Conservation (phyloP, 35 echinoderm and acorn worm genomes). For the Lytechinus pictus region DNA sequence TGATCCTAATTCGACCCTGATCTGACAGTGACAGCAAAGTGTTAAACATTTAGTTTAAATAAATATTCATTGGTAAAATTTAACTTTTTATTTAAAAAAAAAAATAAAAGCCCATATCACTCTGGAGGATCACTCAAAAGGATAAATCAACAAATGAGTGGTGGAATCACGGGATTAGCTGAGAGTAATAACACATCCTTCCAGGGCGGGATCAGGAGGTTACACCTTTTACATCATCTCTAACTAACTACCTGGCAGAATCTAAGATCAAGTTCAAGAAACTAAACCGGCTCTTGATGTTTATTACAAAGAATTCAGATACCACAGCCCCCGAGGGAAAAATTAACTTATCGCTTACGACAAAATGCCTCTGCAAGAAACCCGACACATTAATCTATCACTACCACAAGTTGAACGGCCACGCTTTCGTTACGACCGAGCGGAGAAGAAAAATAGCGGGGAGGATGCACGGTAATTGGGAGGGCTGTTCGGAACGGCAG, state of each 20-base stretch:
- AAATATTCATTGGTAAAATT: background rate
- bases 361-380: background rate
- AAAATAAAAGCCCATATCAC: background rate
- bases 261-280: background rate
- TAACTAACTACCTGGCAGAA: background rate
- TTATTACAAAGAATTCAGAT: background rate
- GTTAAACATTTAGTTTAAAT: background rate
- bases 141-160: too few relatives aligned
- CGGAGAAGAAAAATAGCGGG: conserved; percentile 37
- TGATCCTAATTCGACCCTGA: too few relatives aligned
- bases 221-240: background rate
- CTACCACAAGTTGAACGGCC: conserved; percentile 23
- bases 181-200: background rate
- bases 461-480: conserved; percentile 45
- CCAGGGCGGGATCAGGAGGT: background rate
- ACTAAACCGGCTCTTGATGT: conserved; percentile 30
- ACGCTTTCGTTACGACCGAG: conserved; percentile 30
- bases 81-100: background rate
- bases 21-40: too few relatives aligned
- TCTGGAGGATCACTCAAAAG: background rate
- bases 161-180: background rate
- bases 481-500: background rate
- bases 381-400: conserved; percentile 37
- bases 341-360: conserved; percentile 22
- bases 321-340: conserved; percentile 17